Evolutionary conservation across 2,797 vertebrate genomes (phyloP).

Genomic region (Lates japonicus): DNA sequence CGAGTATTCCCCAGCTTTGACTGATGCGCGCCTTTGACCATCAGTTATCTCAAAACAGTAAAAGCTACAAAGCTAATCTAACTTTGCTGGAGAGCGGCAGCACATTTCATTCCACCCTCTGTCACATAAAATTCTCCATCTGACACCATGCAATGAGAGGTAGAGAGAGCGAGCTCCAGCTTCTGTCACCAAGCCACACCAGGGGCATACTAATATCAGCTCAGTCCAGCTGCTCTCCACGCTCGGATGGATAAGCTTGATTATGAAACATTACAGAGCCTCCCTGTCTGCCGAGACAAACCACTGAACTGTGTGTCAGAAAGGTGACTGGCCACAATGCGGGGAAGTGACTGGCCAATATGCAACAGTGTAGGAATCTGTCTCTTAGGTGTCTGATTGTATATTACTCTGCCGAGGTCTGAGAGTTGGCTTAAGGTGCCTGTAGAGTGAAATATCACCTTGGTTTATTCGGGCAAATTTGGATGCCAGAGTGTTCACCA

Average conservation of each 20-base stretch:
- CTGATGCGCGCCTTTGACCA: slow-evolving; percentile 34
- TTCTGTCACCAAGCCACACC: slow-evolving; percentile 67
- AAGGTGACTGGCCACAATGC: slow-evolving; percentile 51
- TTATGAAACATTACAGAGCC: slow-evolving; percentile 76
- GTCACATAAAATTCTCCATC: slow-evolving; percentile 74
- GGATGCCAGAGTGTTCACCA: slow-evolving; percentile 8
- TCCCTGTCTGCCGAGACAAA: slow-evolving; percentile 54
- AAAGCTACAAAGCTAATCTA: slow-evolving; percentile 57
- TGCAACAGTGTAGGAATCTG: slow-evolving; percentile 27
- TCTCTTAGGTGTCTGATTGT: slow-evolving; percentile 31
- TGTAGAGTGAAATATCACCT: slow-evolving; percentile 15
- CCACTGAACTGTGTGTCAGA: slow-evolving; percentile 47
- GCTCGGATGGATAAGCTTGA: slow-evolving; percentile 68
- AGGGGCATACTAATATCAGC: slow-evolving; percentile 77
- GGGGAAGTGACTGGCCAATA: slow-evolving; percentile 31
- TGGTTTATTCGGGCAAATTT: slow-evolving; percentile 19
- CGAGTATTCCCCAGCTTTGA: slow-evolving; percentile 4
- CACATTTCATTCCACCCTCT: slow-evolving; percentile 66
- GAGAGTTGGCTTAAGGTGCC: not conserved
- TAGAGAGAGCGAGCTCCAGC: slow-evolving; percentile 36
- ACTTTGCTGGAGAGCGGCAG: slow-evolving; percentile 39
- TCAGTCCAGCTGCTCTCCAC: slow-evolving; percentile 72
- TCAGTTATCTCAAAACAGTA: slow-evolving; percentile 49
- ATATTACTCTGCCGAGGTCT: slow-evolving; percentile 30
- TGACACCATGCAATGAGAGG: slow-evolving; percentile 54